Evolutionary conservation across 2,797 vertebrate genomes (phyloP).

Genomic region (Setipinna tenuifilis): DNA sequence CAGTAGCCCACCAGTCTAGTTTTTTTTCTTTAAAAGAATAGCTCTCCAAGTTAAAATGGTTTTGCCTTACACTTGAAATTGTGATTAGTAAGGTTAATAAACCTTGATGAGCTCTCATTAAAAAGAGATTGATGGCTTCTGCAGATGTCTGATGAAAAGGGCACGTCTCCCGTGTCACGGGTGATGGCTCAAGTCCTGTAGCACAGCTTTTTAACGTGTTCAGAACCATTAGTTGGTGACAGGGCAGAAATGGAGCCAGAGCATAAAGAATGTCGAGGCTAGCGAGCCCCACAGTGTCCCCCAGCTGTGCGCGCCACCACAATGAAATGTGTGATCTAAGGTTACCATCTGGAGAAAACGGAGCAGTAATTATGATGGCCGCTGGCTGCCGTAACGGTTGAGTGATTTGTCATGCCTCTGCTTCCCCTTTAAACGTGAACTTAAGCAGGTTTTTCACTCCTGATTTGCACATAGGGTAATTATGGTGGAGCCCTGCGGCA

Average conservation of each 20-base stretch:
- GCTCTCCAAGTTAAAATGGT: not conserved
- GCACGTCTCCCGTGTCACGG: not conserved
- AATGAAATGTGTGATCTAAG: conserved; percentile 8
- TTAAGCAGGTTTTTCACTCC: not conserved
- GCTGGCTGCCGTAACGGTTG: conserved; percentile 13
- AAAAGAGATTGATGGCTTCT: not conserved
- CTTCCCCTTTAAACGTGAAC: not conserved
- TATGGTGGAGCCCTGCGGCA: not conserved
- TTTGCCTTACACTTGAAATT: not conserved
- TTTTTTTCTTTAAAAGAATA: not conserved
- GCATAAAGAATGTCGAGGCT: not conserved
- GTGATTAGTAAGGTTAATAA: conserved; percentile 11
- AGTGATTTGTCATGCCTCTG: conserved; percentile 13
- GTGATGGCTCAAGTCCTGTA: not conserved
- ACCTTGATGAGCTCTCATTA: not conserved
- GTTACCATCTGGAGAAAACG: conserved; percentile 4
- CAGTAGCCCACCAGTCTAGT: not conserved
- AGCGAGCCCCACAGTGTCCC: not conserved
- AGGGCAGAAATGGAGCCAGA: conserved; percentile 3
- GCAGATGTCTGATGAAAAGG: not conserved
- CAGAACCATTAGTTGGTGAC: conserved; percentile 6
- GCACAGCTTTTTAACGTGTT: conserved; percentile 12
- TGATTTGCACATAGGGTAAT: not conserved
- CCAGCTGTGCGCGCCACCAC: conserved; percentile 2
- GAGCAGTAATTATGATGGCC: conserved; percentile 7